Evolutionary conservation across 2,797 vertebrate species (phyloP), one percentile per base, ranked within the genome.

Genomic region (Microtus obscurus): DNA sequence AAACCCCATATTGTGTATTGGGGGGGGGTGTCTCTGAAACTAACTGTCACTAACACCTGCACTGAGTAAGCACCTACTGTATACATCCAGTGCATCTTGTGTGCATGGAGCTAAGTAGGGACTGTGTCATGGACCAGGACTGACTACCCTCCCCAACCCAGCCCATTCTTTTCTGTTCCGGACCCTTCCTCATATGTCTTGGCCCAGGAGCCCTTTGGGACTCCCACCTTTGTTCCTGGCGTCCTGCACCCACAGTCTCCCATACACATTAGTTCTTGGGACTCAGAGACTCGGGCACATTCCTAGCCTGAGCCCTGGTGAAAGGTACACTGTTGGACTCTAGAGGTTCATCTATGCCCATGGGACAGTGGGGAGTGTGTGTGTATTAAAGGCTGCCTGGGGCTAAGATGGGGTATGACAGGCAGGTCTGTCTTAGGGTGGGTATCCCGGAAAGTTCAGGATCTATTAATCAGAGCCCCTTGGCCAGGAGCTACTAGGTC

Each of bases 91-190:
- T 34, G 27, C 2, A 16, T 12, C 27, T n/a, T 43, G 19, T 1
- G 1, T 3, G 2, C 6, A 1, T 1, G 1, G 12, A 48, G 9
- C 48, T 19, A 4, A 23, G 23, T 2, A 13, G 71, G 34, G 7
- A 14, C n/a, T 2, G 6, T 2, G 29, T 43, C 40, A 23, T 13
- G 25, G 34, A 9, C 73, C 63, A 12, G 43, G 29, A 4, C n/a
- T 9, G 37, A 5, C 8, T 13, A 45, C 34, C 23, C 34, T 65
- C 40, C 6, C 17, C 56, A 48, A 43, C 13, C 13, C 21, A 27
- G 21, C 73, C 74, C 16, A 40, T 9, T 7, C 14, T n/a, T 17
- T 77, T 29, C 65, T 16, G 3, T 34, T 79, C 29, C 16, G 16
- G 61, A 83, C 79, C 31, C 53, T 59, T 23, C 80, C 14, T 65